Conservation (phyloP, 53 echinoderm and acorn worm species). For the Holothuria scabra region DNA sequence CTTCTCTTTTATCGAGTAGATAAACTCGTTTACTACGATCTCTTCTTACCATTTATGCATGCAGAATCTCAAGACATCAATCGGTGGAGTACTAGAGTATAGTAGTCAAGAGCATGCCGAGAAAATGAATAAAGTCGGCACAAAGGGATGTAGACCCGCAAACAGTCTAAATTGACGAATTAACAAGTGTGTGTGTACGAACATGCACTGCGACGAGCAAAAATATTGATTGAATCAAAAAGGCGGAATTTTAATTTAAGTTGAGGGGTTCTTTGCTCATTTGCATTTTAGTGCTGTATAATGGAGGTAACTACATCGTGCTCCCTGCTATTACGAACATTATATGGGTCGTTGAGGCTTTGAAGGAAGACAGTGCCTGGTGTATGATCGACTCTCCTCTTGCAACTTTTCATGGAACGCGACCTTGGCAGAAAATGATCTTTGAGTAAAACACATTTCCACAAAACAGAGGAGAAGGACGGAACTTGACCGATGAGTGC, state of each 20-base stretch:
- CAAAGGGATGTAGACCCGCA: not conserved
- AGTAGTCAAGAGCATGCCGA: conserved; percentile 5
- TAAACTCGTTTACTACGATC: conserved; percentile 33
- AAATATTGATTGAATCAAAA: conserved; percentile 48
- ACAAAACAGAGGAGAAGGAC: too few relatives aligned
- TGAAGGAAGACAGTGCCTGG: too few relatives aligned
- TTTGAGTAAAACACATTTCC: too few relatives aligned
- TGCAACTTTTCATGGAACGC: too few relatives aligned
- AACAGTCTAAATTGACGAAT: conserved; percentile 42
- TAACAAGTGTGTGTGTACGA: conserved; percentile 30
- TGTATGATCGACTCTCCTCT: too few relatives aligned
- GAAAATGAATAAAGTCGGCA: conserved; percentile 22
- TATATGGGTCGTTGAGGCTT: too few relatives aligned
- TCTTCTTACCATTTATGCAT: conserved; percentile 53
- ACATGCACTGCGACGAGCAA: conserved; percentile 28
- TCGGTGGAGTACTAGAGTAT: conserved; percentile 26
- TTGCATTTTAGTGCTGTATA: conserved; percentile 25
- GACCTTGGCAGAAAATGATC: too few relatives aligned
- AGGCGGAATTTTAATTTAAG: conserved; percentile 39
- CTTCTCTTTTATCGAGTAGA: conserved; percentile 46
- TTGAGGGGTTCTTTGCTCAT: conserved; percentile 31
- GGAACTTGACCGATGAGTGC: too few relatives aligned
- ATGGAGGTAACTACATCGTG: not conserved
- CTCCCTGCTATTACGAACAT: too few relatives aligned
- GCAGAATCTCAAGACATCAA: conserved; percentile 39